These are phyloP conservation scores for Anser cygnoides DNA, from an alignment of 2,113 vertebrate species.

Conservation along the genomic window DNA sequence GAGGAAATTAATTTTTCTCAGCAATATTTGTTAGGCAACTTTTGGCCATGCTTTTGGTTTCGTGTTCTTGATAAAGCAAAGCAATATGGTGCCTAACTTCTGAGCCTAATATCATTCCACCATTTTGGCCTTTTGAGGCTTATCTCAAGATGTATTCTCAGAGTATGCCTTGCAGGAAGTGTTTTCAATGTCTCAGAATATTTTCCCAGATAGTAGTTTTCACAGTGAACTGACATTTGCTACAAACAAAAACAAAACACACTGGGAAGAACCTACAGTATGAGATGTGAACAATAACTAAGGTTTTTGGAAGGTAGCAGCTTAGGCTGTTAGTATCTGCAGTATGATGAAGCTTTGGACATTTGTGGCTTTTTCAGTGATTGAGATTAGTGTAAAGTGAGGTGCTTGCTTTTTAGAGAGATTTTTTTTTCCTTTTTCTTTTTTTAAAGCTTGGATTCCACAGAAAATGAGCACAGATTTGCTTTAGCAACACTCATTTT, in stretches of 20 bases:
- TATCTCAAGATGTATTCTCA: not conserved
- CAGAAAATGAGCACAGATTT: not conserved
- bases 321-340: not conserved
- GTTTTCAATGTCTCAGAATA: not conserved
- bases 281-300: not conserved
- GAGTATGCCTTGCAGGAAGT: not conserved
- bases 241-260: not conserved
- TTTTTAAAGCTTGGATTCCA: not conserved
- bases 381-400: not conserved
- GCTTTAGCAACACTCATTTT: not conserved
- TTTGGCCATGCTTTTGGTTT: not conserved
- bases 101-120: not conserved
- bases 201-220: not conserved
- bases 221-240: not conserved
- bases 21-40: not conserved
- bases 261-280: not conserved
- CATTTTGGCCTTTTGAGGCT: not conserved
- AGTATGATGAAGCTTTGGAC: not conserved
- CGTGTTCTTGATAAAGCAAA: not conserved
- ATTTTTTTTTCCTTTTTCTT: too few relatives aligned
- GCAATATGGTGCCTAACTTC: not conserved
- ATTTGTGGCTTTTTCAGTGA: not conserved
- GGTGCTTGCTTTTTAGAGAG: not conserved
- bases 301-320: not conserved
- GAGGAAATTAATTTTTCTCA: not conserved